Base-by-base conservation (phyloP, 1,140 invertebrate species). In the Drosophila pruinosa region DNA sequence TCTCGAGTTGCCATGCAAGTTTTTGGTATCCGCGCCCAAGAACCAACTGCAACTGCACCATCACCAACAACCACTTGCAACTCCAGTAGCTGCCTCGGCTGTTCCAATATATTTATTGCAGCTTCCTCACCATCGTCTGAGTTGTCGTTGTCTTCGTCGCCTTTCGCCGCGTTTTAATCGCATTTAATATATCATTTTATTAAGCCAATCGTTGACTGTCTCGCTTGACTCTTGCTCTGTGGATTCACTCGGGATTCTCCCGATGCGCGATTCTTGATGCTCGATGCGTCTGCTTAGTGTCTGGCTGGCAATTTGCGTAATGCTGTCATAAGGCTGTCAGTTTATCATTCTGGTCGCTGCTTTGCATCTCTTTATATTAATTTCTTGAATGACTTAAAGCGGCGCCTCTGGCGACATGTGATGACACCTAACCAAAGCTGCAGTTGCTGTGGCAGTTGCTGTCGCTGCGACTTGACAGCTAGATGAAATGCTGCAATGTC, bases 151-250 rank as follows among this genome's bases (percentile, higher is more conserved):
- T 78, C 75, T 72, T 63, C 63, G 75, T 61, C 56, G 81, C 67
- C 61, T 70, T 75, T 36, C n/a, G 63, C 53, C 26, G 61, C 41
- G 52, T 68, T 83, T 85, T 88, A 88, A 88, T 89, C 82, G 82
- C 82, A 88, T 88, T 88, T 88, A 88, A 88, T 88, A 88, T 88
- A 89, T 88, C 82, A 89, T 88, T 88, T 88, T 88, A 88, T 88
- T 89, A 88, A 88, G 82, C 82, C 82, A 85, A 85, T 85, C 80
- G 67, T 63, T 62, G 62, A 56, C 22, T 41, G 72, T 64, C n/a
- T n/a, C 67, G 36, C 28, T 43, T 64, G 54, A 15, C 48, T 43
- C 26, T 72, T 56, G 69, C 41, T 22, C 31, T 12, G 10, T 1
- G 31, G 12, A 15, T 39, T 17, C 38, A 7, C 12, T 17, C 7